Percentiles rank a stretch among this genome's conserved stretches.
phyloP scores from a whole-genome alignment of 1,140 invertebrate genomes.

The Cotesia vestalis region DNA sequence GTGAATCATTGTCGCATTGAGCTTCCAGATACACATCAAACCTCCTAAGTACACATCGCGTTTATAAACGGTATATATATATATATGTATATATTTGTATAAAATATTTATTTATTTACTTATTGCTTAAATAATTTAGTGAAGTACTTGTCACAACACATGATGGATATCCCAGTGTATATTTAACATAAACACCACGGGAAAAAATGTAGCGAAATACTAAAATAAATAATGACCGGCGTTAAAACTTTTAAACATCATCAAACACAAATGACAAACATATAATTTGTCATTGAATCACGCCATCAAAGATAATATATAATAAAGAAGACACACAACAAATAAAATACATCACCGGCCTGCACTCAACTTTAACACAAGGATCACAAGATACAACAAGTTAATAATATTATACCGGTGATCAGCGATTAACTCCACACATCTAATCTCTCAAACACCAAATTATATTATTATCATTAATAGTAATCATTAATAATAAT shows the following conservation, averaged over 20 bases:
- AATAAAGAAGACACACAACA: conserved; percentile 14
- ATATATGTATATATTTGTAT: conserved; percentile 4
- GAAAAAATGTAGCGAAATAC: neutral
- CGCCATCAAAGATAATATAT: neutral
- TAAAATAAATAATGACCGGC: conserved; percentile 5
- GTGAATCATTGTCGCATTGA: neutral
- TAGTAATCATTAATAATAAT: too few relatives aligned
- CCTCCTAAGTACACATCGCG: neutral
- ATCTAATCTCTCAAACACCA: neutral
- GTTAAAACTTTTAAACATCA: conserved; percentile 19
- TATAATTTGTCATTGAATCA: conserved; percentile 8
- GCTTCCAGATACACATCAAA: conserved; percentile 21
- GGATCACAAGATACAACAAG: neutral
- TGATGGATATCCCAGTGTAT: conserved; percentile 18
- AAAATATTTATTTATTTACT: neutral
- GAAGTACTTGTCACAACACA: conserved; percentile 17
- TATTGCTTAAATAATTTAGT: conserved; percentile 13
- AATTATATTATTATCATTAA: too few relatives aligned
- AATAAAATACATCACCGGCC: neutral
- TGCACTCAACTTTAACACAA: conserved; percentile 8
- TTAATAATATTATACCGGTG: neutral
- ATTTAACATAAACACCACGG: conserved; percentile 20
- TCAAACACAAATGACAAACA: conserved; percentile 27
- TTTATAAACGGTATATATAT: neutral
- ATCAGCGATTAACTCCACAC: conserved; percentile 8